A percentile compares a stretch with the other conserved stretches of the same genome.
These are phyloP conservation scores for Rhizomys pruinosus DNA, from an alignment of 2,113 vertebrate genomes.

Conservation along the genomic window DNA sequence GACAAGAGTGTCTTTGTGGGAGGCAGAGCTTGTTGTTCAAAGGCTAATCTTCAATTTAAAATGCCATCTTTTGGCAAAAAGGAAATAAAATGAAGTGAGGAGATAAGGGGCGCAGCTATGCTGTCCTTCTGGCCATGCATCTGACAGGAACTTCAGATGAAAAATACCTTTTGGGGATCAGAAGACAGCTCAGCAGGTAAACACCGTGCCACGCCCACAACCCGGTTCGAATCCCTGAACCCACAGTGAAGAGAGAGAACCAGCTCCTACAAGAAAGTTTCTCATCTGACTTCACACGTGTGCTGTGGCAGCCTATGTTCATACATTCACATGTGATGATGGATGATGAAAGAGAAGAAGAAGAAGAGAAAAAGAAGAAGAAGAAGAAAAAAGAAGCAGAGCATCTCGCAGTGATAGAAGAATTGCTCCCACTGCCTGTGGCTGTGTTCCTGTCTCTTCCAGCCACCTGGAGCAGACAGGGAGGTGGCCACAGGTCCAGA, in stretches of 20 bases:
- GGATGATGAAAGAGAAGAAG: too few relatives aligned
- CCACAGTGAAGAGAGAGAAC: not conserved
- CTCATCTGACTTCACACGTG: not conserved
- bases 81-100: slow-evolving; percentile 19
- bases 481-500: accelerated
- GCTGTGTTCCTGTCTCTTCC: not conserved
- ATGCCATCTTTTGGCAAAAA: not conserved
- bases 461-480: too few relatives aligned
- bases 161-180: not conserved
- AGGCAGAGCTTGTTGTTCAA: not conserved
- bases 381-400: too few relatives aligned
- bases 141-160: not conserved
- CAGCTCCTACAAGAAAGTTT: not conserved
- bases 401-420: not conserved
- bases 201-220: not conserved
- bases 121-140: not conserved
- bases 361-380: too few relatives aligned
- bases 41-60: slow-evolving; percentile 33
- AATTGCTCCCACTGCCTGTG: accelerated
- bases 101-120: not conserved
- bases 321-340: not conserved
- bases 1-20: not conserved
- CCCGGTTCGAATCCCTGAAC: not conserved
- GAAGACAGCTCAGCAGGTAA: not conserved
- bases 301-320: not conserved